Evolutionary conservation across 2,888 invertebrate species (phyloP).

Genomic region (Zootermopsis nevadensis): DNA sequence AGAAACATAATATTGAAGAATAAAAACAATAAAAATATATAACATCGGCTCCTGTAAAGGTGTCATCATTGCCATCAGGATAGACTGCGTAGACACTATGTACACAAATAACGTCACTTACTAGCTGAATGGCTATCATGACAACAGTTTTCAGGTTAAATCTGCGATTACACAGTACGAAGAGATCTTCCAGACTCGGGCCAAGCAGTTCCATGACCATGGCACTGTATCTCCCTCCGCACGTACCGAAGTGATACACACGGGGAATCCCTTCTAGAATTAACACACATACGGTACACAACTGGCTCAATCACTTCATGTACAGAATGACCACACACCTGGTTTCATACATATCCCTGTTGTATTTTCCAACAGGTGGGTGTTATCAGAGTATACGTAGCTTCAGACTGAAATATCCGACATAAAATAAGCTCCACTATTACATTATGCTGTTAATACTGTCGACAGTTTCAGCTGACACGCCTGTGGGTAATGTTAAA

Average conservation of each 20-base stretch:
- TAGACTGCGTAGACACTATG: neutral
- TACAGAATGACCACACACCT: neutral
- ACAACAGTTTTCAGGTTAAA: conserved; percentile 79
- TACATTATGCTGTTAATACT: no score
- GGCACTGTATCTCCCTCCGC: conserved; percentile 78
- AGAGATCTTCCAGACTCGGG: conserved; percentile 77
- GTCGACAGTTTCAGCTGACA: no score
- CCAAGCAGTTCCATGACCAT: conserved; percentile 79
- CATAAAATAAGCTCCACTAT: no score
- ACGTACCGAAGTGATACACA: conserved; percentile 80
- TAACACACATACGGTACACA: conserved; percentile 37
- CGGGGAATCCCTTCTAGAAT: conserved; percentile 74
- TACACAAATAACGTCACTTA: conserved; percentile 58
- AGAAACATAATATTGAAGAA: neutral
- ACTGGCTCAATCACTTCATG: neutral
- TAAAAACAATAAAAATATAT: no score
- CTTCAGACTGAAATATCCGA: no score
- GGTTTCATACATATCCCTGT: no score
- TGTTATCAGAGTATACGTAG: no score
- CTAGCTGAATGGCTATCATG: conserved; percentile 77
- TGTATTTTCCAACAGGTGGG: no score
- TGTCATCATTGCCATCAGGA: no score
- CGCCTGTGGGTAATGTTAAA: no score
- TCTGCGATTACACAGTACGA: conserved; percentile 74
- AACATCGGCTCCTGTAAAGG: no score